Base-by-base conservation (phyloP, 2,113 vertebrate species). In the Callipepla squamata region DNA sequence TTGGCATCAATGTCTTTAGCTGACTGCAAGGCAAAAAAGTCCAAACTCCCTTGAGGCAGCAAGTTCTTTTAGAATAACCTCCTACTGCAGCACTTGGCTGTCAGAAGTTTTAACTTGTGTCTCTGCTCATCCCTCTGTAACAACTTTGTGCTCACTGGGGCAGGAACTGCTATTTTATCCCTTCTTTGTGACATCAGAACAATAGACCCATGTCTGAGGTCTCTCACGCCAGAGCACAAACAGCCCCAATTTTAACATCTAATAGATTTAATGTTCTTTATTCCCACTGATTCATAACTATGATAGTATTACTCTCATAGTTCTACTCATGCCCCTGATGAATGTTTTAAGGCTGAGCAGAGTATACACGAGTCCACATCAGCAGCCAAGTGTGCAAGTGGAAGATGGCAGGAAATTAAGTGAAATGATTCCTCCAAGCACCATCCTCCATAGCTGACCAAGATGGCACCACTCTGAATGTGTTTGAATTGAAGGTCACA, bases 41-140 rank as follows among this genome's bases (percentile, higher is more conserved):
- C 85, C 93, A 80, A 96, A 92, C 36, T 91, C 94, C 91, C 92
- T 94, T 34, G 79, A 96, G 96, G 88, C 63, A 95, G 66, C 74
- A 88, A 94, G 84, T 87, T 96, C 93, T 40, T 40, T 40, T 94
- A 94, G 96, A 97, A 96, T 94, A 96, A 94, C 69, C 88, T 83
- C 34, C 75, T 84, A 58, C 90, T 94, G 88, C 87, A 94, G 89
- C 92, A 90, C 81, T 96, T 53, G 88, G 86, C 96, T 96, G 92
- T 96, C 85, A 96, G 62, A 88, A 95, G 89, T 95, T 97, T 87
- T 94, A 81, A 91, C 83, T 94, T n/a, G 1, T 94, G 77, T 86
- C 94, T 92, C 93, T 94, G 45, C 61, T 94, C 34, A 80, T 87
- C 83, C 90, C 91, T 92, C 85, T 28, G 61, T n/a, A 80, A 83